Evolutionary conservation across 2,888 invertebrate genomes (phyloP), one percentile per base, ranked within the genome.

Genomic region (Chloroclystis v-ata): DNA sequence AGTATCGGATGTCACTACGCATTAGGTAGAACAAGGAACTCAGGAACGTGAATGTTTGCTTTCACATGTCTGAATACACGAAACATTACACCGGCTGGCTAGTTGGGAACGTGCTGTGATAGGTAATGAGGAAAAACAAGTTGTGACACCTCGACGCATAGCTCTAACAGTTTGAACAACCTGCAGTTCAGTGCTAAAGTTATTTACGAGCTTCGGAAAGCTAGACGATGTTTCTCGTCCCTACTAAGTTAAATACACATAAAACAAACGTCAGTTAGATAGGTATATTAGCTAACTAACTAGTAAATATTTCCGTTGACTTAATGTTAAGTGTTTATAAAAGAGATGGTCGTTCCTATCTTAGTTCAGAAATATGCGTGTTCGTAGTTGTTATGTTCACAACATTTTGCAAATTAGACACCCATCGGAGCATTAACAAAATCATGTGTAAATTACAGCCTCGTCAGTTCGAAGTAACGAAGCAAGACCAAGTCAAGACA

Each of bases 1-100:
- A 76, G 81, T 83, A 76, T 86, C 85, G 75, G 71, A 79, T 85
- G 74, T 77, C 69, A 68, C 67, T 69, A 74, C 70, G 78, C 79
- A 75, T 76, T 75, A 78, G 76, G 74, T 77, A 76, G 72, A 78
- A 78, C 81, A 78, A 61, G 69, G 73, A 78, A 78, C 81, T 80
- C 79, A 61, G 69, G 73, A 78, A 78, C 81, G 80, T 63, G 69
- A 68, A 66, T 72, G 78, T 83, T 78, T 78, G 84, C 84, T 86
- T 84, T 85, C 85, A 77, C 83, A 78, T 69, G 68, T 76, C 67
- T 69, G 74, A 76, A 79, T 72, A 74, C 70, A 69, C 66, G 84
- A 77, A 82, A 84, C 74, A 68, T 68, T 72, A 84, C 77, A 80
- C 81, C 75, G 71, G 72, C 74, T 64, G 58, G 54, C 59, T 57